Conservation (phyloP, 2,113 vertebrate species). For the Phalacrocorax pelagicus region DNA sequence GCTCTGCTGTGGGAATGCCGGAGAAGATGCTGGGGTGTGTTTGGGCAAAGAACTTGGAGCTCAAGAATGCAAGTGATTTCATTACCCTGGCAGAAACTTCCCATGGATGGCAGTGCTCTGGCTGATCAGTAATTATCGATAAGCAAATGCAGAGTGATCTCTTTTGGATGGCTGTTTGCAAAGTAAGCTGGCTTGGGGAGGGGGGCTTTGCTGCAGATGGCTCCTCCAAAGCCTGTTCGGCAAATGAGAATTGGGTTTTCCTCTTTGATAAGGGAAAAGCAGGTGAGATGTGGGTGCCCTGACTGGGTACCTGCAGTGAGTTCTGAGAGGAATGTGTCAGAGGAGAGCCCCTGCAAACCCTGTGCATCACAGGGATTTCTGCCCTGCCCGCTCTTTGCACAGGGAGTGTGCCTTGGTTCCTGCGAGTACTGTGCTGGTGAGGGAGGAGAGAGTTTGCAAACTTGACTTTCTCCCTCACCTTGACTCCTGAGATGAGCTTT, state of each 20-base stretch:
- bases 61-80: slow-evolving; percentile 15
- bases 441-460: neutral
- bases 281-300: neutral
- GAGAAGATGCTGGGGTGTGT: neutral
- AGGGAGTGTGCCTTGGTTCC: neutral
- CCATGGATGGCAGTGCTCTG: neutral
- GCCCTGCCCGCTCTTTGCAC: neutral
- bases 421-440: accelerated
- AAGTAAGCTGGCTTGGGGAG: neutral
- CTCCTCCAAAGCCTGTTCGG: neutral
- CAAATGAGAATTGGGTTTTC: neutral
- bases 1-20: neutral
- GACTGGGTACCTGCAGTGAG: neutral
- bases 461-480: slow-evolving; percentile 54
- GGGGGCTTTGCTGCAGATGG: neutral
- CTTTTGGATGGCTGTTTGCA: neutral
- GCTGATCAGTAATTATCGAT: slow-evolving; percentile 48
- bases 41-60: slow-evolving; percentile 27
- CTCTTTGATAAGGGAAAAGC: neutral
- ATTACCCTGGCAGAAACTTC: slow-evolving; percentile 26
- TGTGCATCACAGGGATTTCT: neutral
- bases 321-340: neutral
- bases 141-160: slow-evolving; percentile 1
- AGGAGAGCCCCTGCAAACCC: neutral
- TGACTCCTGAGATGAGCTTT: slow-evolving; percentile 25